Percentiles rank a stretch among this genome's conserved stretches.
phyloP scores from a whole-genome alignment of 2,113 vertebrate species.

The Microtus richardsoni region DNA sequence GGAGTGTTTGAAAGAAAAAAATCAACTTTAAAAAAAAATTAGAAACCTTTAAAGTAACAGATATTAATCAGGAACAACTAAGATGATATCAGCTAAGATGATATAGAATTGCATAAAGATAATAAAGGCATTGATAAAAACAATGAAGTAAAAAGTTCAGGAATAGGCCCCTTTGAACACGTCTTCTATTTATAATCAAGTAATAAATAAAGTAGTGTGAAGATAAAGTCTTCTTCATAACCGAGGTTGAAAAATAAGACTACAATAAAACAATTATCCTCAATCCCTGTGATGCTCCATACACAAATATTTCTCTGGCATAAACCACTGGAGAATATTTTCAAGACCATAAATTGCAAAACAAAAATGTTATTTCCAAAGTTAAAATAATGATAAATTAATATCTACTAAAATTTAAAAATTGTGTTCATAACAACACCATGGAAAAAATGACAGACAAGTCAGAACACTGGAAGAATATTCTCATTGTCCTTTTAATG shows the following conservation, averaged over 20 bases:
- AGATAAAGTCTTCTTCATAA: not conserved
- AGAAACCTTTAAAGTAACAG: not conserved
- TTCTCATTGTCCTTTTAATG: not conserved
- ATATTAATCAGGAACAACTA: not conserved
- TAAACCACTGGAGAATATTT: not conserved
- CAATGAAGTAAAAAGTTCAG: not conserved
- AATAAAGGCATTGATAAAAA: not conserved
- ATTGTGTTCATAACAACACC: not conserved
- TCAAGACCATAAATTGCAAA: not conserved
- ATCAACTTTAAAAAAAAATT: not conserved
- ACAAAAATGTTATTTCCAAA: not conserved
- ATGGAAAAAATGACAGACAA: conserved; percentile 11
- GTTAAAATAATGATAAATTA: not conserved
- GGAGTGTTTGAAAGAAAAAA: not conserved
- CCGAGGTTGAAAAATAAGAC: not conserved
- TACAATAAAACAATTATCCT: not conserved
- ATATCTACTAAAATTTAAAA: conserved; percentile 5
- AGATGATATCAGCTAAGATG: not conserved
- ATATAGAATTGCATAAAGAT: not conserved
- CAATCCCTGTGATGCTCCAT: not conserved
- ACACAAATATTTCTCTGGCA: not conserved
- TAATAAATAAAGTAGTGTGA: not conserved
- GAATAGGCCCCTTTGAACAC: not conserved
- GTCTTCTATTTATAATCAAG: not conserved
- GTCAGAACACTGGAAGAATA: not conserved